Evolutionary conservation across 2,888 invertebrate species (phyloP).

Genomic region (Hirtodrosophila histrioides): DNA sequence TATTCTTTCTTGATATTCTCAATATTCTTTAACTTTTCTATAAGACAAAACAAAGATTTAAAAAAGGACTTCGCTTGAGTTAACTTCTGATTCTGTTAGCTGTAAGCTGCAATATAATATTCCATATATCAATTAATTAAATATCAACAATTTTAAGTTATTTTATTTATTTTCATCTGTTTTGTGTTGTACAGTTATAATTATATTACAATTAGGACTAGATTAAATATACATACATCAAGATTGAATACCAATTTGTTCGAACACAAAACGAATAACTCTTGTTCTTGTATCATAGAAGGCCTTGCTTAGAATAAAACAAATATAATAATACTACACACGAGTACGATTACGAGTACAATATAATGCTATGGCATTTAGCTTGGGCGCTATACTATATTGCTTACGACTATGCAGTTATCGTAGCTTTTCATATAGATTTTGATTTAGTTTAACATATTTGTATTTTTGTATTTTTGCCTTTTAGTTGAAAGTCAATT

Average conservation of each 20-base stretch:
- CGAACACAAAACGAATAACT: conserved; percentile 60
- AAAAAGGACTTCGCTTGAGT: too few species aligned
- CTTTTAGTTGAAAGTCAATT: conserved; percentile 44
- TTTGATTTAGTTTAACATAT: conserved; percentile 58
- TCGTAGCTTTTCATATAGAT: conserved; percentile 31
- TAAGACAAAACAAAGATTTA: too few species aligned
- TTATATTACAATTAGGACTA: conserved; percentile 77
- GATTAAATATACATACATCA: conserved; percentile 68
- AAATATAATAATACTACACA: conserved; percentile 51
- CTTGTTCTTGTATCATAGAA: conserved; percentile 43
- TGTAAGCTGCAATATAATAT: neutral
- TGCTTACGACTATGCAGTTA: conserved; percentile 20
- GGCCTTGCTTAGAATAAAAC: conserved; percentile 48
- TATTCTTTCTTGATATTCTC: too few species aligned
- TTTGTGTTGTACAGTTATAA: conserved; percentile 66
- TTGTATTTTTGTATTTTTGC: conserved; percentile 27
- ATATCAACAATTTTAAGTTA: conserved; percentile 47
- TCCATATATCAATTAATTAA: conserved; percentile 10
- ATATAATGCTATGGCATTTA: conserved; percentile 17
- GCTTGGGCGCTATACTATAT: conserved; percentile 7
- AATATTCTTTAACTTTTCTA: too few species aligned
- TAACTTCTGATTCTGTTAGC: too few species aligned
- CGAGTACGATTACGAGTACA: conserved; percentile 22
- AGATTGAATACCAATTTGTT: conserved; percentile 60
- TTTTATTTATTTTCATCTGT: conserved; percentile 61